These are phyloP conservation scores for Nyctereutes procyonoides DNA, from an alignment of 2,113 vertebrate genomes.

Conservation along the genomic window DNA sequence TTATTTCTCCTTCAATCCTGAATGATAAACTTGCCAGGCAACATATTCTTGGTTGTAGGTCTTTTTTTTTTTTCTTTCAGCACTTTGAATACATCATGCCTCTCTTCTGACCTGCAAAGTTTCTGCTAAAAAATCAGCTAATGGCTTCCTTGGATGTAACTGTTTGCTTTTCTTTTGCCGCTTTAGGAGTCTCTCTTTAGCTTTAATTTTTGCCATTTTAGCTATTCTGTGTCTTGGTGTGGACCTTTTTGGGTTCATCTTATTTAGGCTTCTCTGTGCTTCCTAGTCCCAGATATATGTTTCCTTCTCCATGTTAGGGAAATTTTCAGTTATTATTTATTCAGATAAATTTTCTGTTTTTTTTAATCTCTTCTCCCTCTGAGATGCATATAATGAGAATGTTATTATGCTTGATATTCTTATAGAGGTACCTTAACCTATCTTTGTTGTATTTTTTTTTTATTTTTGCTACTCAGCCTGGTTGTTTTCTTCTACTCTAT, in stretches of 20 bases:
- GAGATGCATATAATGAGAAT: neutral
- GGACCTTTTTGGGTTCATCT: neutral
- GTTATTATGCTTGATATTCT: neutral
- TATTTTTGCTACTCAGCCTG: neutral
- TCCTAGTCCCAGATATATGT: neutral
- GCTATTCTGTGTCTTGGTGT: neutral
- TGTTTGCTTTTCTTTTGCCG: neutral
- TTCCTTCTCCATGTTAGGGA: neutral
- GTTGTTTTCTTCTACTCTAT: neutral
- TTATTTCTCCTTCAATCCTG: neutral
- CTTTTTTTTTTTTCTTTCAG: neutral
- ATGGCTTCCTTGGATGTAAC: neutral
- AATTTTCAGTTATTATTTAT: neutral
- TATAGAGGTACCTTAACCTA: neutral
- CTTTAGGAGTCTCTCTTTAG: neutral
- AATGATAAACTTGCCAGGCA: neutral
- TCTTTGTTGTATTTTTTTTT: neutral
- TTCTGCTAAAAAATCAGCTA: neutral
- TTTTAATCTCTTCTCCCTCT: neutral
- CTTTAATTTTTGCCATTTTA: neutral
- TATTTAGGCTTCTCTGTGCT: neutral
- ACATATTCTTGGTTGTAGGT: neutral
- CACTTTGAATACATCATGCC: neutral
- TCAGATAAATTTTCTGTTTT: neutral
- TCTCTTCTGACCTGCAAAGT: neutral